Percentiles rank a stretch among this genome's conserved stretches.
Evolutionary conservation across 2,888 invertebrate genomes (phyloP).

Genomic region (Stenolophus ochropezus): DNA sequence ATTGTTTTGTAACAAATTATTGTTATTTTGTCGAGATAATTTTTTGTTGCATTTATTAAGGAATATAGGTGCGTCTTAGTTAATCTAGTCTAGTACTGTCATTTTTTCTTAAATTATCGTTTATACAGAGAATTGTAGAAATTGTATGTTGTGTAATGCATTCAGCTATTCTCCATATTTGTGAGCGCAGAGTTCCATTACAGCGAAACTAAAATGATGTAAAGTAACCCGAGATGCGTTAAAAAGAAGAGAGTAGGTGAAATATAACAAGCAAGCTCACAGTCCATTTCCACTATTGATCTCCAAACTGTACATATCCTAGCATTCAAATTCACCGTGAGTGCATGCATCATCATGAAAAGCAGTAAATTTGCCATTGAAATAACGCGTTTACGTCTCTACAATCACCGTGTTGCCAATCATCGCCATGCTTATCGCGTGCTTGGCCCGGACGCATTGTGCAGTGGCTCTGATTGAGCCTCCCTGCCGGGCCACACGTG

Average conservation of each 20-base stretch:
- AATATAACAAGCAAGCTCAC: not conserved
- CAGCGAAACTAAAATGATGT: not conserved
- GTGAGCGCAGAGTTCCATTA: not conserved
- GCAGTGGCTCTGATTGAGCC: slow-evolving; percentile 4
- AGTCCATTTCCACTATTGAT: not conserved
- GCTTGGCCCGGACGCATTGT: slow-evolving; percentile 22
- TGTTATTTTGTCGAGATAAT: too few species aligned
- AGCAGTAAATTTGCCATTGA: slow-evolving; percentile 38
- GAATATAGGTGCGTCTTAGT: too few species aligned
- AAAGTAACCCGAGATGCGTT: not conserved
- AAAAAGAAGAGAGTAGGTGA: not conserved
- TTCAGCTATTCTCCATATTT: not conserved
- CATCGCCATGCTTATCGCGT: slow-evolving; percentile 39
- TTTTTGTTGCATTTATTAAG: too few species aligned
- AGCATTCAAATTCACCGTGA: slow-evolving; percentile 21
- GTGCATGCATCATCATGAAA: slow-evolving; percentile 31
- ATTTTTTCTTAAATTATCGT: too few species aligned
- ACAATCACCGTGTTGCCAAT: slow-evolving; percentile 12
- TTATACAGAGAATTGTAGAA: too few species aligned
- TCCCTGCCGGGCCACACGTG: not conserved
- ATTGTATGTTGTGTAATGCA: too few species aligned
- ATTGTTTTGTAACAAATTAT: too few species aligned
- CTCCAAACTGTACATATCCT: slow-evolving; percentile 8
- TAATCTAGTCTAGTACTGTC: too few species aligned
- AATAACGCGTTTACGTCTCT: slow-evolving; percentile 36